Evolutionary conservation across 2,888 invertebrate species (phyloP), one percentile per base, ranked within the genome.

Genomic region (Eurytoma californica): DNA sequence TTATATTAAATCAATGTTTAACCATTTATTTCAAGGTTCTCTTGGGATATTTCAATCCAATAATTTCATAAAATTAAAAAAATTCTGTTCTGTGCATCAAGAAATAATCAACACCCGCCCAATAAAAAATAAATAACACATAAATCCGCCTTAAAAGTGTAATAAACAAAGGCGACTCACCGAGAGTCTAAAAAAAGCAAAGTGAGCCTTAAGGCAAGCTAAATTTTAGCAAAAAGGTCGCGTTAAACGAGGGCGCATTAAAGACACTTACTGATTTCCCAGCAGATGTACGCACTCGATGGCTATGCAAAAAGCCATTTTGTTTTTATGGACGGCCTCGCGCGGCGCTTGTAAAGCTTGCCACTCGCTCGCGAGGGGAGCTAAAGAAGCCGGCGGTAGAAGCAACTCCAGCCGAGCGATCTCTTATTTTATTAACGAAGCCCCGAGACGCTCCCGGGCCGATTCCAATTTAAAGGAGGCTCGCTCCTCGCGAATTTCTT

Each of bases 301-400:
- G 66, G 60, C 73, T 69, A 63, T 67, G 72, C 72, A 72, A 72
- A 75, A 66, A 75, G 86, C 88, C 88, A 89, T 89, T 84, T 88
- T 89, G 87, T 85, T 89, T 89, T 88, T 88, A 87, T 85, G 84
- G 85, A 84, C 85, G 84, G 83, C 85, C 84, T 82, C 82, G 82
- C 74, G 67, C 72, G 39, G 79, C 49, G 47, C 12, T 28, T 47
- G 53, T 60, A 16, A 60, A 55, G 28, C 57, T 68, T 55, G 28
- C 63, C 24, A 58, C 39, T 74, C 69, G 57, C 51, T 78, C 30
- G 18, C 55, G 61, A 18, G 24, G 24, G 49, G 49, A 5, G n/a
- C 18, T 20, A 63, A 47, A 39, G 57, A 39, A 18, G 55, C 3
- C 47, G 9, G 4, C 28, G 16, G 28, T 28, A 9, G 1, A 28